Evolutionary conservation across 1,140 invertebrate species (phyloP).

Genomic region (Listronotus oregonensis): DNA sequence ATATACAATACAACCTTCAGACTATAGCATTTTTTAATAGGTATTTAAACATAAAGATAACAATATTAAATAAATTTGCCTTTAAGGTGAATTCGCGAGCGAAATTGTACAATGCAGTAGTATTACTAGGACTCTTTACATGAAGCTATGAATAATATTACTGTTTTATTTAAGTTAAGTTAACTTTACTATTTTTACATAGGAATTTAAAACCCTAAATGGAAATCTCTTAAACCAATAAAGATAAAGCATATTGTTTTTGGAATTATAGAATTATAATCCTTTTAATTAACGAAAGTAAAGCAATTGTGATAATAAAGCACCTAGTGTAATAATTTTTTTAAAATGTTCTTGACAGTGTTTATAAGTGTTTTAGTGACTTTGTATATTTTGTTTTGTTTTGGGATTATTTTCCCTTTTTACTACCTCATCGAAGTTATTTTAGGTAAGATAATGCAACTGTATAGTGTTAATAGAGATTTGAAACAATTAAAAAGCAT

Average conservation of each 20-base stretch:
- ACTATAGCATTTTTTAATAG: neutral
- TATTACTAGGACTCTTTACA: too few relatives aligned
- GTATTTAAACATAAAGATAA: slow-evolving; percentile 22
- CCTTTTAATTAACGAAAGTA: slow-evolving; percentile 20
- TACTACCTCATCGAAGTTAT: slow-evolving; percentile 63
- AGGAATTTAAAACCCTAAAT: neutral
- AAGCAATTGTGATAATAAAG: neutral
- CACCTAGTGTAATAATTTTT: neutral
- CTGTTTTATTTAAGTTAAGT: too few relatives aligned
- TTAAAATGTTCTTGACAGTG: slow-evolving; percentile 57
- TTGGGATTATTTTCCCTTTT: slow-evolving; percentile 60
- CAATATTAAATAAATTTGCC: slow-evolving; percentile 17
- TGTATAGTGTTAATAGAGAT: too few relatives aligned
- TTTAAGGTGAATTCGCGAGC: neutral
- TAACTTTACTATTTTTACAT: neutral
- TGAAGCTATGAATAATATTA: too few relatives aligned
- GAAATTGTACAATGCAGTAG: neutral
- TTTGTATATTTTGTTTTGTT: slow-evolving; percentile 62
- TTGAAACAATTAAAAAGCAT: too few relatives aligned
- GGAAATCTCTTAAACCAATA: neutral
- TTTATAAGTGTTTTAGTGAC: slow-evolving; percentile 58
- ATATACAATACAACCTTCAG: slow-evolving; percentile 9
- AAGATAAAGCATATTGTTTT: slow-evolving; percentile 12
- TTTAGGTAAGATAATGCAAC: slow-evolving; percentile 60
- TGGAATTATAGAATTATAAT: slow-evolving; percentile 10